These are phyloP conservation scores for Oscheius sp. DNA, from an alignment of 1,140 invertebrate species.

Conservation along the genomic window DNA sequence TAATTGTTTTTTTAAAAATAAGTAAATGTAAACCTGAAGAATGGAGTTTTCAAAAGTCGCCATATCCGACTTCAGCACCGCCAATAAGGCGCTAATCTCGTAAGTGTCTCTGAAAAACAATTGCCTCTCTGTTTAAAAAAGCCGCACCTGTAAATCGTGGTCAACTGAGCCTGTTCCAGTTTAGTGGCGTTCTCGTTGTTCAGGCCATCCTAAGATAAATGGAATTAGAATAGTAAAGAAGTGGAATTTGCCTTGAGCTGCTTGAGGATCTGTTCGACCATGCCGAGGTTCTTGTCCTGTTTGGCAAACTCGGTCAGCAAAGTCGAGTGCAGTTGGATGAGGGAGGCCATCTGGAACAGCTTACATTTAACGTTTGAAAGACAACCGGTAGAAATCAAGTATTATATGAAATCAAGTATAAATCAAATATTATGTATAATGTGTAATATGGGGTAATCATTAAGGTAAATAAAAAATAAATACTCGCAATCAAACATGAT, in stretches of 20 bases:
- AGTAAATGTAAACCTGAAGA: conserved; percentile 31
- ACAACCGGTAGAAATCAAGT: too few species aligned
- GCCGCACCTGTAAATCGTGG: not conserved
- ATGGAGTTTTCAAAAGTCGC: conserved; percentile 48
- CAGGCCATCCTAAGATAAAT: conserved; percentile 9
- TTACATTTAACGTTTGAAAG: too few species aligned
- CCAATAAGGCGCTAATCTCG: conserved; percentile 48
- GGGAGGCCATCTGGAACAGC: conserved; percentile 20
- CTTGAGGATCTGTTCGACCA: conserved; percentile 24
- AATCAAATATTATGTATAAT: too few species aligned
- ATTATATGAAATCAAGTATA: too few species aligned
- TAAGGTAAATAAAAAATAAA: too few species aligned
- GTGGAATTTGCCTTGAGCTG: conserved; percentile 16
- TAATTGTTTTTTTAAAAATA: not conserved
- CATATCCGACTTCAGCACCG: conserved; percentile 42
- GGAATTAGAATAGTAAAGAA: not conserved
- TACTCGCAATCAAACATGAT: too few species aligned
- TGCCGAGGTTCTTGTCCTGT: conserved; percentile 22
- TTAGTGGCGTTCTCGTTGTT: not conserved
- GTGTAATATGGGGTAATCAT: too few species aligned
- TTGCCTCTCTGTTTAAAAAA: not conserved
- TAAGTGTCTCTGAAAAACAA: conserved; percentile 48
- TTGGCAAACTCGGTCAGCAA: conserved; percentile 34
- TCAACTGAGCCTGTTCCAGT: not conserved
- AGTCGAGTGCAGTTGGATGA: conserved; percentile 41